Evolutionary conservation across 2,797 vertebrate genomes (phyloP).

Genomic region (Phrynocephalus vlangalii): DNA sequence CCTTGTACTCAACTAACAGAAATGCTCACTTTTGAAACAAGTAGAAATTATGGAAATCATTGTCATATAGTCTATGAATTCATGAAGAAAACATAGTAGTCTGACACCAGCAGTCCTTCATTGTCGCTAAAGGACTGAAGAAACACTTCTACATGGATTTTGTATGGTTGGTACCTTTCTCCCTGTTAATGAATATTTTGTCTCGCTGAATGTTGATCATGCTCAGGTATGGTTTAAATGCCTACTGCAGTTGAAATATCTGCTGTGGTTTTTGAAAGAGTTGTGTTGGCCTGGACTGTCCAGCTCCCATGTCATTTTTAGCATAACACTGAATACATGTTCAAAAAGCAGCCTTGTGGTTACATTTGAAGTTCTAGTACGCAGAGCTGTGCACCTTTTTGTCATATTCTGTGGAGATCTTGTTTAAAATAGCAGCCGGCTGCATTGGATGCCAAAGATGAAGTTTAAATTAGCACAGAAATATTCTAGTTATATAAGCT

Average conservation of each 20-base stretch:
- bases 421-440: background rate
- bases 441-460: background rate
- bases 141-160: background rate
- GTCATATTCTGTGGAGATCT: background rate
- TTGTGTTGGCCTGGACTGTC: background rate
- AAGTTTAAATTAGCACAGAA: background rate
- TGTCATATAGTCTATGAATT: background rate
- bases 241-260: background rate
- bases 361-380: background rate
- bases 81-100: conserved; percentile 2
- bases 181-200: background rate
- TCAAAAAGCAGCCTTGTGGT: background rate
- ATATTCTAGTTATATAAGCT: background rate
- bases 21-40: background rate
- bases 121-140: background rate
- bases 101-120: background rate
- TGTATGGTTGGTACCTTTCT: background rate
- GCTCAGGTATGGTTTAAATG: background rate
- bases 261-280: background rate
- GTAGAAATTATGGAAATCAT: background rate
- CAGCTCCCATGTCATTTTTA: background rate
- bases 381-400: background rate
- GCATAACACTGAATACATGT: background rate
- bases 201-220: background rate
- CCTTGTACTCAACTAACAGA: background rate